These are phyloP conservation scores for human DNA, from an alignment of 2,113 vertebrate species.

Conservation along the genomic window DNA sequence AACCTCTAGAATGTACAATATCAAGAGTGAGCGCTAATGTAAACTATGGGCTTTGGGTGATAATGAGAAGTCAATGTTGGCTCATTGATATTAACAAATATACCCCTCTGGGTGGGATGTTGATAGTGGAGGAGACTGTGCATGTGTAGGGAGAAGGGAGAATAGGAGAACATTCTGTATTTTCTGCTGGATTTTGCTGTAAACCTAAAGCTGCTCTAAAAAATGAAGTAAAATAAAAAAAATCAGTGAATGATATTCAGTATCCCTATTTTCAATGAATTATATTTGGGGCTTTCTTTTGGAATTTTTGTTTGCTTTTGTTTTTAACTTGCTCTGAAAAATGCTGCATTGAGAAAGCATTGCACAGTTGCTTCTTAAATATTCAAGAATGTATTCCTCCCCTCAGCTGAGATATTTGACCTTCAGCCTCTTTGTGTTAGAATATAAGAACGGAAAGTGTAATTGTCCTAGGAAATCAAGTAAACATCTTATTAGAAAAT, in stretches of 20 bases:
- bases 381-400: constrained; percentile 38
- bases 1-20: fast-evolving
- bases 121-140: neutral
- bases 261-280: neutral
- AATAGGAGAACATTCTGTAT: neutral
- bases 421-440: constrained; percentile 1
- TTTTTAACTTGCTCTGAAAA: neutral
- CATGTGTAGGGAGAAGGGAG: neutral
- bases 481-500: constrained; percentile 32
- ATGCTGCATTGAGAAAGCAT: neutral
- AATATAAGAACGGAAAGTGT: neutral
- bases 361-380: neutral
- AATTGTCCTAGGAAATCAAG: neutral
- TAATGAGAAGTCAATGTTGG: fast-evolving
- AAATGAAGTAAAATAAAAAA: neutral
- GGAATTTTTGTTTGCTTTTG: neutral
- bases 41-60: neutral
- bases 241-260: neutral
- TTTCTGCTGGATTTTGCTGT: neutral
- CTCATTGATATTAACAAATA: neutral
- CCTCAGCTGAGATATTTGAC: constrained; percentile 34
- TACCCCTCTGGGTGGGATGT: too few relatives aligned
- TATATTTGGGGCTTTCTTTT: neutral
- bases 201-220: neutral
- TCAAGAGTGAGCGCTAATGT: too few relatives aligned